These are phyloP conservation scores for Ochotona princeps DNA, from an alignment of 2,113 vertebrate species.

Conservation along the genomic window DNA sequence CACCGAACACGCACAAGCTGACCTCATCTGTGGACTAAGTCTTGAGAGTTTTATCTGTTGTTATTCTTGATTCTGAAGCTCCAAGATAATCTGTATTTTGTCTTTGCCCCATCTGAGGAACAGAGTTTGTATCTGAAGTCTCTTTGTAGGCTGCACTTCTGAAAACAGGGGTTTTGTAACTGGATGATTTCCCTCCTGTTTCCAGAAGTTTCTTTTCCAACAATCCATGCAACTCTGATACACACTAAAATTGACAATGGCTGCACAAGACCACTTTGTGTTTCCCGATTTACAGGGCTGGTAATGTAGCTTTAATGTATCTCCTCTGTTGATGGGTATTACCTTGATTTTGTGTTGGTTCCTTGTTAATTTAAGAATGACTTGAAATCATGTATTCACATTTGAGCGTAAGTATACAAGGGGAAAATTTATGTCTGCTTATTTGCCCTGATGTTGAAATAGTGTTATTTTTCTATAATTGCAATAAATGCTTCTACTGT, in stretches of 20 bases:
- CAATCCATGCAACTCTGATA: not conserved
- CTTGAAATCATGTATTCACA: constrained; percentile 76
- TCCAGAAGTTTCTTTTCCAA: not conserved
- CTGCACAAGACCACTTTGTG: constrained; percentile 65
- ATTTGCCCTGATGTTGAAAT: constrained; percentile 85
- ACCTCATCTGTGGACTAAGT: not conserved
- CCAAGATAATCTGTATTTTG: constrained; percentile 11
- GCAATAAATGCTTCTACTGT: constrained; percentile 84
- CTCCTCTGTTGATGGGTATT: constrained; percentile 61
- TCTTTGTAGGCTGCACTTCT: not conserved
- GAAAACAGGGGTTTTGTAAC: not conserved
- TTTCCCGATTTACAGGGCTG: constrained; percentile 61
- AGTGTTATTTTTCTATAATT: constrained; percentile 87
- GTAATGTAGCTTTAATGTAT: constrained; percentile 65
- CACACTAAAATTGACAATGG: not conserved
- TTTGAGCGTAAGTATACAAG: constrained; percentile 64
- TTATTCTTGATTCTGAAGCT: constrained; percentile 5
- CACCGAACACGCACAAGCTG: not conserved
- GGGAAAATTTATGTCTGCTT: constrained; percentile 83
- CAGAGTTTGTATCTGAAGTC: not conserved
- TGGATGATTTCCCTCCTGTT: constrained; percentile 31
- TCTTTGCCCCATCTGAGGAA: not conserved
- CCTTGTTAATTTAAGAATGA: constrained; percentile 73
- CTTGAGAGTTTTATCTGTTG: not conserved
- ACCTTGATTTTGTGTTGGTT: constrained; percentile 63